Conservation (phyloP, 2,113 vertebrate genomes). For the Pachyramphus minor region DNA sequence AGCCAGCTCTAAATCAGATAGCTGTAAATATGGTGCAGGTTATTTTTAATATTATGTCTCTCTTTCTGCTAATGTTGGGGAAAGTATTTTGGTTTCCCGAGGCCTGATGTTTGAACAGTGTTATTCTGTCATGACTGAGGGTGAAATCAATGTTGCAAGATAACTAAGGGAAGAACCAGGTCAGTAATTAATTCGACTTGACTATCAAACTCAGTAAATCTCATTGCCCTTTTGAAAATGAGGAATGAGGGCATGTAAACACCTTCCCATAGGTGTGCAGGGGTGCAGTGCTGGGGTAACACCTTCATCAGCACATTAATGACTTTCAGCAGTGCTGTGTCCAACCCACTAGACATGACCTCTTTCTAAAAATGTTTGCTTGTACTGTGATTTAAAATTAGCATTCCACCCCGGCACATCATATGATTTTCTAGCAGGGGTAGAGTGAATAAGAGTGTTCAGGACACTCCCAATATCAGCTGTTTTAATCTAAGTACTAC, state of each 20-base stretch:
- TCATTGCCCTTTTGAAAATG: background rate
- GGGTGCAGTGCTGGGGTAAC: background rate
- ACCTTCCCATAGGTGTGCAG: background rate
- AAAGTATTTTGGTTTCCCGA: background rate
- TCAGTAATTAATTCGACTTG: background rate
- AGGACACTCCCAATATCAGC: conserved; percentile 53
- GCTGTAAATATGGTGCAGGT: background rate
- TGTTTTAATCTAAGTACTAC: conserved; percentile 30
- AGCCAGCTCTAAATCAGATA: background rate
- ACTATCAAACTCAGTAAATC: background rate
- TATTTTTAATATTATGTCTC: background rate
- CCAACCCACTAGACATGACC: background rate
- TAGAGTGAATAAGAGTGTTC: background rate
- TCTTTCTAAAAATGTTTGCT: conserved; percentile 10
- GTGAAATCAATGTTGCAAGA: background rate
- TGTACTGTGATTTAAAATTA: conserved; percentile 11
- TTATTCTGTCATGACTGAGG: background rate
- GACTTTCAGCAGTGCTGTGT: background rate
- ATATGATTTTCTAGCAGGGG: conserved; percentile 25
- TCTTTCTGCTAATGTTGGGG: background rate
- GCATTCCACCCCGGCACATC: background rate
- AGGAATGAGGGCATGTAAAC: background rate
- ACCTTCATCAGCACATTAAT: background rate
- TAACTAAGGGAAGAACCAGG: background rate
- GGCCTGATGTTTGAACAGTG: background rate